Base-by-base conservation (phyloP, 2,888 invertebrate genomes). In the Cylloceria caligata region DNA sequence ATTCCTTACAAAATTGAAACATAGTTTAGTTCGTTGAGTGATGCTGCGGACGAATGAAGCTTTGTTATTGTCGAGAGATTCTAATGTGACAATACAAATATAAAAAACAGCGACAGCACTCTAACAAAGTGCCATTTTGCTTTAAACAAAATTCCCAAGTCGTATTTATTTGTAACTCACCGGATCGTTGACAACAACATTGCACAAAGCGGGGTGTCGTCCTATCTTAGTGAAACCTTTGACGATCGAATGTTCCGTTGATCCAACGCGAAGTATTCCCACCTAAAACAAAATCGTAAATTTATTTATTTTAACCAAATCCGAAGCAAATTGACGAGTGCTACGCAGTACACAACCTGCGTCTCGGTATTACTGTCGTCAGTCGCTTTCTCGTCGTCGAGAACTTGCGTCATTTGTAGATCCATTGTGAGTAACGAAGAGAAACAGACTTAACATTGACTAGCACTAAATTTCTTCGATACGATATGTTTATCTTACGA, bases 221-320 rank as follows among this genome's bases (percentile, higher is more conserved):
- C 89, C 89, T 49, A 89, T 84, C 42, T 80, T 85, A 30, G 77
- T 88, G 21, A 86, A 77, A 16, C 89, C 89, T n/a, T 62, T 39
- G 0, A 81, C 68, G 3, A 89, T 83, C 9, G 73, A 62, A 68
- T 87, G 83, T 1, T 69, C 67, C 2, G 24, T 16, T 4, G 72
- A 24, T 9, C 79, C 85, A 13, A 88, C 57, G 2, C 5, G 45
- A 7, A 89, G 57, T 7, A 39, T 52, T 16, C 86, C 88, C 24
- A 89, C 47, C 89, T 89, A 3, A 45, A 67, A 11, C 13, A 34
- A 39, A 55, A 36, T 67, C 27, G n/a, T 21, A 13, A 11, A 36
- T n/a, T 3, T n/a, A 0, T 39, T 24, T 34, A 30, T 60, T 19
- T 19, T n/a, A 55, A 16, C 27, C 34, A 49, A 49, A 52, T 73